Conservation (phyloP, 2,113 vertebrate species). For the Boleophthalmus pectinirostris region DNA sequence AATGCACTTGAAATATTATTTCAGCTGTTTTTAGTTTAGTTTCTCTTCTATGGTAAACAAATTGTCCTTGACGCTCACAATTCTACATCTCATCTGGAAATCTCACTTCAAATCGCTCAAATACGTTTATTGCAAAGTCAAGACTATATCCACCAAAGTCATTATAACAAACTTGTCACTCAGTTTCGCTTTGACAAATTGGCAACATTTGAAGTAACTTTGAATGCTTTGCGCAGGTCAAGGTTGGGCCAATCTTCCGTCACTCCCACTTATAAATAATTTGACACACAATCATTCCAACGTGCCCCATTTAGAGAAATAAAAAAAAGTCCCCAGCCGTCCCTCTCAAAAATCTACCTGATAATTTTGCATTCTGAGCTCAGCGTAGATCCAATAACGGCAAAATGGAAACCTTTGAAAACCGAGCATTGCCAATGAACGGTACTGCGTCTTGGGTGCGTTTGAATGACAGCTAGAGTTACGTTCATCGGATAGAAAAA, state of each 20-base stretch:
- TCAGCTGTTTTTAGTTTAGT: not conserved
- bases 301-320: not conserved
- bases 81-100: not conserved
- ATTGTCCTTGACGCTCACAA: not conserved
- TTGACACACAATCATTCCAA: not conserved
- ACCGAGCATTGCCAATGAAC: not conserved
- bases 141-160: not conserved
- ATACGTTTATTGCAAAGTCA: not conserved
- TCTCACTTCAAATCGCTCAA: not conserved
- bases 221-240: not conserved
- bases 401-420: not conserved
- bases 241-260: not conserved
- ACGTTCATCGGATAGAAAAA: constrained; percentile 15
- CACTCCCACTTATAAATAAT: not conserved
- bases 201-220: not conserved
- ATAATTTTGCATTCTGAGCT: not conserved
- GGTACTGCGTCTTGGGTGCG: not conserved
- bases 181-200: not conserved
- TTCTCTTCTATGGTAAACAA: not conserved
- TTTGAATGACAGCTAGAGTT: not conserved
- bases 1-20: no score
- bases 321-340: not conserved
- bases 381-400: not conserved
- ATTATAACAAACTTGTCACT: not conserved
- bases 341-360: not conserved